These are phyloP conservation scores for Hipparchia sbordonii DNA, from an alignment of 2,888 invertebrate genomes.

Conservation along the genomic window DNA sequence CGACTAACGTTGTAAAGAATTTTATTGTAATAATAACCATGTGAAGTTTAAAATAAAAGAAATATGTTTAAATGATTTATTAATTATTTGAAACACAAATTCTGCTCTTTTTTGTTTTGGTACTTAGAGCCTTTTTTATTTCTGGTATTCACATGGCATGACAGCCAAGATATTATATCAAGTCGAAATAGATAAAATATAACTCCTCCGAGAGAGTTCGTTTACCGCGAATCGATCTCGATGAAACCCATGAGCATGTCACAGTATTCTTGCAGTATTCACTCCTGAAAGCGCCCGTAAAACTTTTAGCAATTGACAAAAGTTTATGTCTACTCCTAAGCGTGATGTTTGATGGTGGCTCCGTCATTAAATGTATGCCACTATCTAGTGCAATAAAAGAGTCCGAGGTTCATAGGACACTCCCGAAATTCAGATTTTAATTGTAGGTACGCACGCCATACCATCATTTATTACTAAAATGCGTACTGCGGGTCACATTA, in stretches of 20 bases:
- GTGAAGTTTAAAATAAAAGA: too few species aligned
- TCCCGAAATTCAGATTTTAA: constrained; percentile 21
- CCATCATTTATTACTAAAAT: constrained; percentile 28
- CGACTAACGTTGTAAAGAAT: too few species aligned
- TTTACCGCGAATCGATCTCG: background rate
- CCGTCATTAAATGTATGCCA: constrained; percentile 12
- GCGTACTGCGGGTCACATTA: constrained; percentile 19
- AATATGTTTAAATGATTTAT: too few species aligned
- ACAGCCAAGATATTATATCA: background rate
- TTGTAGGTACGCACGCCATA: constrained; percentile 34
- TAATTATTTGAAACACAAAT: too few species aligned
- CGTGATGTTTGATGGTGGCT: constrained; percentile 21
- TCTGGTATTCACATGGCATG: too few species aligned
- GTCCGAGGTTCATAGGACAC: constrained; percentile 20
- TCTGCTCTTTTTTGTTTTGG: too few species aligned
- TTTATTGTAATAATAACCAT: too few species aligned
- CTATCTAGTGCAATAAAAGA: constrained; percentile 19
- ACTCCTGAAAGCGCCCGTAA: background rate
- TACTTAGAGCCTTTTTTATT: too few species aligned
- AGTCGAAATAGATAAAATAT: background rate
- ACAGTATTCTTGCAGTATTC: background rate
- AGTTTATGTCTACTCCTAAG: background rate
- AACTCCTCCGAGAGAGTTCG: background rate
- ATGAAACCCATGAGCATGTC: background rate
- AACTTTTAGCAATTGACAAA: background rate